Evolutionary conservation across 2,888 invertebrate species (phyloP).

Genomic region (Platycnemis pennipes): DNA sequence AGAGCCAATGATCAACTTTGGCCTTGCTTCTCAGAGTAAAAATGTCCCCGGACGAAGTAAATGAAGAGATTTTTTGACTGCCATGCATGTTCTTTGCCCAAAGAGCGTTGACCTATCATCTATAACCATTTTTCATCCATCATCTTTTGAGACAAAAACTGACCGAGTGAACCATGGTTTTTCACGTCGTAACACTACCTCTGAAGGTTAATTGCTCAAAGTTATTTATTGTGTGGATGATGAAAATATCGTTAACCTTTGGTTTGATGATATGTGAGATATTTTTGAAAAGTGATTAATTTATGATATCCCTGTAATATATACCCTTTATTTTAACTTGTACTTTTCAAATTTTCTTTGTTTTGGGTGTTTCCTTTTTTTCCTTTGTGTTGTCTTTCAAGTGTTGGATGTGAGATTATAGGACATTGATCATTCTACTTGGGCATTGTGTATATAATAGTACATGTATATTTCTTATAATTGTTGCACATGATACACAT

Average conservation of each 20-base stretch:
- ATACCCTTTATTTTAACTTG: not conserved
- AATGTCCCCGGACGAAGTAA: not conserved
- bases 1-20: slow-evolving; percentile 34
- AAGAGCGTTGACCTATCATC: no score
- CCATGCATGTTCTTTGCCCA: no score
- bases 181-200: not conserved
- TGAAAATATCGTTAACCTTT: not conserved
- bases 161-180: no score
- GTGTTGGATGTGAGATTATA: no score
- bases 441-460: no score
- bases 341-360: no score
- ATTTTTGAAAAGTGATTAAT: not conserved
- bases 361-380: no score
- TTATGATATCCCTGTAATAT: not conserved
- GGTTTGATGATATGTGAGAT: not conserved
- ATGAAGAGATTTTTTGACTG: not conserved
- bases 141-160: not conserved
- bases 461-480: no score
- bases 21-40: not conserved
- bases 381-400: no score
- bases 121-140: not conserved
- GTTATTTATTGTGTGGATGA: not conserved
- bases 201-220: not conserved
- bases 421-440: no score
- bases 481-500: no score